Evolutionary conservation across 2,797 vertebrate species (phyloP).

Genomic region (Cirrhinus mrigala): DNA sequence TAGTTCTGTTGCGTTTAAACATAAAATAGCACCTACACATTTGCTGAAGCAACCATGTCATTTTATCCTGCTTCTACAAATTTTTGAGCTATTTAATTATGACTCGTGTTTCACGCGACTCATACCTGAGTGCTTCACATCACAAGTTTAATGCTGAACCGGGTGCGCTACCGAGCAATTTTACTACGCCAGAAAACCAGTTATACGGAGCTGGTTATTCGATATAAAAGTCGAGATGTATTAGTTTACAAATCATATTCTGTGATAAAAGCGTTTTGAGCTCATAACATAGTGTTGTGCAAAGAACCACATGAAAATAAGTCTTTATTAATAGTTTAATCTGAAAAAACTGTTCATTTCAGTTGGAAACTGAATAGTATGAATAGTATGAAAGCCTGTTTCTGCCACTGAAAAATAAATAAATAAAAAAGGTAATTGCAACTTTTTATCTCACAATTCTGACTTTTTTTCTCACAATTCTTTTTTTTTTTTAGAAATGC

Average conservation of each 20-base stretch:
- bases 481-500: no score
- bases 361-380: no score
- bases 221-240: not conserved
- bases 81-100: not conserved
- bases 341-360: not conserved
- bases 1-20: not conserved
- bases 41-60: not conserved
- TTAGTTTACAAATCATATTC: not conserved
- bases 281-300: not conserved
- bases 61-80: not conserved
- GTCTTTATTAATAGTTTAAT: not conserved
- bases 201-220: not conserved
- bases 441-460: no score
- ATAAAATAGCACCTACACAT: not conserved
- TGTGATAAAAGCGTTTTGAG: not conserved
- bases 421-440: no score
- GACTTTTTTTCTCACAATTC: no score
- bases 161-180: not conserved
- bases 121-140: not conserved
- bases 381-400: not conserved
- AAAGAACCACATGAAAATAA: not conserved
- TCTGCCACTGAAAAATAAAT: no score
- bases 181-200: not conserved
- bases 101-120: not conserved
- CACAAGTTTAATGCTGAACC: not conserved